Evolutionary conservation across 1,140 invertebrate genomes (phyloP), one percentile per base, ranked within the genome.

Genomic region (Conus betulinus): DNA sequence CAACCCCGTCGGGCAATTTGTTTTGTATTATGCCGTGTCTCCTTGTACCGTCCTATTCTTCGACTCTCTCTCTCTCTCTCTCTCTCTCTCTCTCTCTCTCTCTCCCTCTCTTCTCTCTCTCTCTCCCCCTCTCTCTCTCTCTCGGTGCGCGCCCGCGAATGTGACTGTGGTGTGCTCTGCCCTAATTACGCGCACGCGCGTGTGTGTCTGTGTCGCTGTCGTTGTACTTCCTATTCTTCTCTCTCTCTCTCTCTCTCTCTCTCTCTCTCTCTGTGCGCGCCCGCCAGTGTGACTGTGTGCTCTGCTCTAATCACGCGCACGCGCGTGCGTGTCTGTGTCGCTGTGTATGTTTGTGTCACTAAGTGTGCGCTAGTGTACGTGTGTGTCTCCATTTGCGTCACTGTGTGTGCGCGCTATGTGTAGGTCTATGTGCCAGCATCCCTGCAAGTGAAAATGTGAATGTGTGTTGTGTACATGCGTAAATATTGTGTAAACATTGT

Each of bases 401-500:
- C 13, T 74, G 71, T 74, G 71, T 74, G 71, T 74, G 71, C 23
- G 71, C 23, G 71, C 39, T 5, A 6, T 74, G 71, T 74, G 71
- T 74, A 1, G 13, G n/a, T 7, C 13, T 74, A 1, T 3, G 71
- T 27, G 51, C 39, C n/a, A 2, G 5, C 15, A 52, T 52, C 15
- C 20, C 63, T 71, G 67, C 20, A 60, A 25, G 85, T 84, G 3
- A 57, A 53, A 23, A 53, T 84, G 83, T 84, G 83, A 57, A 53
- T 84, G 83, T 84, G 15, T 76, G 55, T 60, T 39, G 39, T 39
- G 39, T 39, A 39, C 39, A 3, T 39, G 39, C 39, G 39, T 39
- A 39, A 39, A 39, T 39, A 39, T 39, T 39, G 39, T 39, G 39
- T 39, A 39, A 39, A 39, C 39, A 39, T 39, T 39, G 78, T 84